Base-by-base conservation (phyloP, 2,113 vertebrate genomes). In the Oplegnathus fasciatus region DNA sequence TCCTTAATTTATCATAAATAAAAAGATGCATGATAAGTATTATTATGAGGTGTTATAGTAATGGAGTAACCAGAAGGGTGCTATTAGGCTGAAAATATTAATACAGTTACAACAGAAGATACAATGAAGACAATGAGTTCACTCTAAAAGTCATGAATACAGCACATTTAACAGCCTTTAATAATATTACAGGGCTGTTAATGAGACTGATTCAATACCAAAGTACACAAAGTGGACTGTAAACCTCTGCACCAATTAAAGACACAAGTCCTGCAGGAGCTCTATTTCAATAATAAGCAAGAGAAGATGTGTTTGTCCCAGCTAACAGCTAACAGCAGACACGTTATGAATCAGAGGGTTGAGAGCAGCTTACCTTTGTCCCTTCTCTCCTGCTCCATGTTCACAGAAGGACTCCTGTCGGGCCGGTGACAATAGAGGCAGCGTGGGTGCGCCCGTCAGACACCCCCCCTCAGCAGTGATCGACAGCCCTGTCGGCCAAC, bases 341-440 rank as follows among this genome's bases (percentile, higher is more conserved):
- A 57, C 34, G 34, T 37, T 37, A 6, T 37, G 34, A 6, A 37
- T 37, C 34, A 37, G 34, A 37, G 34, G 34, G 3, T 37, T 37
- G 3, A 37, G 34, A 37, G 34, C 18, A 7, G 46, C 91, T 86
- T 78, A 91, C 90, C 80, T 90, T 81, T 80, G 77, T 78, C 74
- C 48, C 37, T 73, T 40, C 44, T 80, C 52, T 87, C 83, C 32
- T 75, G 87, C 48, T 92, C 88, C 88, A 87, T 88, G 55, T 37
- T 66, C 2, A 13, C 34, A 28, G 44, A 60, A 46, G 28, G 42
- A 54, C 57, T 69, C 44, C 10, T 61, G 52, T 50, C 65, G 8
- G 37, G 18, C 77, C 58, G 37, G 64, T 83, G 75, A 92, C 93
- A 94, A 91, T 86, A 77, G 84, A 91, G 60, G 52, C 46, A 84